A percentile compares a stretch with the other conserved stretches of the same genome.
phyloP scores from a whole-genome alignment of 1,140 invertebrate species.

The Bombus affinis region DNA sequence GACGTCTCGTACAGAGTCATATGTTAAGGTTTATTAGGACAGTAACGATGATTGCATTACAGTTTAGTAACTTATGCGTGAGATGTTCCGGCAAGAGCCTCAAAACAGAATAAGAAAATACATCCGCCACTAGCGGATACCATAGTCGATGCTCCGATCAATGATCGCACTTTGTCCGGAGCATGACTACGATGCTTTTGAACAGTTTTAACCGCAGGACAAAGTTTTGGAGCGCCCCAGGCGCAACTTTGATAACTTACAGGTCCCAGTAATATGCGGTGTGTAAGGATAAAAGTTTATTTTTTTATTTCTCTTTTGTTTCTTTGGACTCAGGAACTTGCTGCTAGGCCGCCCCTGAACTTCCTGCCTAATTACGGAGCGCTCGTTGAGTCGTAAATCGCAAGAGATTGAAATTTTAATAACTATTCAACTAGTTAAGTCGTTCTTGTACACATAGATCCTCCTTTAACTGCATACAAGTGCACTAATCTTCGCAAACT shows the following conservation, averaged over 20 bases:
- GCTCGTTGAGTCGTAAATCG: slow-evolving; percentile 47
- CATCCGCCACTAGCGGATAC: slow-evolving; percentile 74
- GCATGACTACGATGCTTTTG: slow-evolving; percentile 69
- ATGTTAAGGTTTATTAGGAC: slow-evolving; percentile 76
- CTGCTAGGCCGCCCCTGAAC: slow-evolving; percentile 57
- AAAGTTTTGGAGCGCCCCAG: slow-evolving; percentile 63
- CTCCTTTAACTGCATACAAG: slow-evolving; percentile 10
- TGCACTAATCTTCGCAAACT: slow-evolving; percentile 12
- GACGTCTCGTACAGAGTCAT: slow-evolving; percentile 61
- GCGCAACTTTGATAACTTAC: slow-evolving; percentile 61
- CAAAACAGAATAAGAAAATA: slow-evolving; percentile 81
- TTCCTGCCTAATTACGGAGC: slow-evolving; percentile 55
- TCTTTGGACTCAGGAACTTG: slow-evolving; percentile 52
- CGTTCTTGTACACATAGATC: slow-evolving; percentile 42
- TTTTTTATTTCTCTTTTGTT: slow-evolving; percentile 38
- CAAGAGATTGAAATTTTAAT: slow-evolving; percentile 32
- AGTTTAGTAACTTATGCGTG: slow-evolving; percentile 76
- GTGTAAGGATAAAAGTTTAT: slow-evolving; percentile 63
- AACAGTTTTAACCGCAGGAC: slow-evolving; percentile 70
- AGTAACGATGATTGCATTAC: slow-evolving; percentile 79
- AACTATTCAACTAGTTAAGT: slow-evolving; percentile 52
- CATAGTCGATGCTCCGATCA: slow-evolving; percentile 66
- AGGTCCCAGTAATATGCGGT: slow-evolving; percentile 59
- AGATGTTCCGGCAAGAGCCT: slow-evolving; percentile 73
- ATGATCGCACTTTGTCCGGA: slow-evolving; percentile 55